A percentile compares a stretch with the other conserved stretches of the same genome.
These are phyloP conservation scores for Eupithecia tripunctaria DNA, from an alignment of 2,888 invertebrate species.

Conservation along the genomic window DNA sequence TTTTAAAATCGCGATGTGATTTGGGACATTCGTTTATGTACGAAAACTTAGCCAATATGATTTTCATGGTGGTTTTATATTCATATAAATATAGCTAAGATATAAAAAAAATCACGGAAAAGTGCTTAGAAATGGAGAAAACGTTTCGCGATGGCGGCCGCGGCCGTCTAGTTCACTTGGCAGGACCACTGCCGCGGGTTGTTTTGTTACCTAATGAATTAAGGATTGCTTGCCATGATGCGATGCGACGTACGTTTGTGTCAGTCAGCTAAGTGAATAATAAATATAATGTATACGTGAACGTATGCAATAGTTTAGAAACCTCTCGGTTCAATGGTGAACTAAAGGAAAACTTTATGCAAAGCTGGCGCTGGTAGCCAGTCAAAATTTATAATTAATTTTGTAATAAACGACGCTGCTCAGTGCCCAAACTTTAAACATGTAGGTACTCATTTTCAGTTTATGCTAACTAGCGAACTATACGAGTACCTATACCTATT, in stretches of 20 bases:
- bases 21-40: too few relatives aligned
- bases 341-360: slow-evolving; percentile 4
- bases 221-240: background rate
- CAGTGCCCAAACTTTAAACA: slow-evolving; percentile 14
- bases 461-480: slow-evolving; percentile 20
- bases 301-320: background rate
- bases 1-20: too few relatives aligned
- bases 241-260: background rate
- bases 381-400: slow-evolving; percentile 25
- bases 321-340: background rate
- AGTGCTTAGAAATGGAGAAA: too few relatives aligned
- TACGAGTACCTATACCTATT: too few relatives aligned
- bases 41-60: too few relatives aligned
- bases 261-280: too few relatives aligned
- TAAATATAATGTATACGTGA: background rate
- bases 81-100: too few relatives aligned
- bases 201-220: too few relatives aligned
- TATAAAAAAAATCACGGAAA: too few relatives aligned
- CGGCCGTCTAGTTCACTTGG: too few relatives aligned
- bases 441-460: slow-evolving; percentile 20
- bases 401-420: slow-evolving; percentile 10
- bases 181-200: background rate
- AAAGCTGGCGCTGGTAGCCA: slow-evolving; percentile 2
- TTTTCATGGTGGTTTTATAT: too few relatives aligned
- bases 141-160: too few relatives aligned